Base-by-base conservation (phyloP, 2,113 vertebrate species). In the Ophiodon elongatus region DNA sequence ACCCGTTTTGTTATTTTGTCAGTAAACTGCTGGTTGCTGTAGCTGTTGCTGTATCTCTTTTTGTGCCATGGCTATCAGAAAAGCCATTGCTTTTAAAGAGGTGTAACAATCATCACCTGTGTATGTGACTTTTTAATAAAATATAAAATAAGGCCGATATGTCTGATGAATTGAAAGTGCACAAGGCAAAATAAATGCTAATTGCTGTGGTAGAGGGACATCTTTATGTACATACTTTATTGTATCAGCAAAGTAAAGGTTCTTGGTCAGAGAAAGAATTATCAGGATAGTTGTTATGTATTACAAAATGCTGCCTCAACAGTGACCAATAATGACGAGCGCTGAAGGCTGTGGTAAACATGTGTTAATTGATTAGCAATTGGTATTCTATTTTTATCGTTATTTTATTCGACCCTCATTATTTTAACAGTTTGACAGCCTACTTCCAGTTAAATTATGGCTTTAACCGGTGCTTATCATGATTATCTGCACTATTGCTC, bases 21-120 rank as follows among this genome's bases (percentile, higher is more conserved):
- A 86, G 79, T 88, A 76, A 89, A 83, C 88, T 73, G 66, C 80
- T 73, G 69, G 62, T 73, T 77, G 47, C 71, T 88, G 43, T 80
- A 77, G 23, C 43, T 82, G 41, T 39, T 43, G 57, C 39, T 76
- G 29, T 88, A 43, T 74, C 19, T 77, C n/a, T 89, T 45, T 66
- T 89, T 78, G 56, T 88, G 57, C 33, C 50, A 66, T 7, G 29
- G 9, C 19, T 56, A 37, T 50, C 7, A 19, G 45, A 6, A 66
- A 74, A 56, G 1, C 50, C 39, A 41, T 47, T 68, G 19, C 43
- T 31, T 50, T 33, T 23, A 54, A 70, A 70, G 21, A 52, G 50
- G 50, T 14, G 19, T 6, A 39, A 57, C 33, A 27, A 57, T n/a
- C 19, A 43, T 47, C 43, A 75, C 8, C 9, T 64, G 27, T n/a